Conservation (phyloP, 2,113 vertebrate species). For the Colaptes auratus region DNA sequence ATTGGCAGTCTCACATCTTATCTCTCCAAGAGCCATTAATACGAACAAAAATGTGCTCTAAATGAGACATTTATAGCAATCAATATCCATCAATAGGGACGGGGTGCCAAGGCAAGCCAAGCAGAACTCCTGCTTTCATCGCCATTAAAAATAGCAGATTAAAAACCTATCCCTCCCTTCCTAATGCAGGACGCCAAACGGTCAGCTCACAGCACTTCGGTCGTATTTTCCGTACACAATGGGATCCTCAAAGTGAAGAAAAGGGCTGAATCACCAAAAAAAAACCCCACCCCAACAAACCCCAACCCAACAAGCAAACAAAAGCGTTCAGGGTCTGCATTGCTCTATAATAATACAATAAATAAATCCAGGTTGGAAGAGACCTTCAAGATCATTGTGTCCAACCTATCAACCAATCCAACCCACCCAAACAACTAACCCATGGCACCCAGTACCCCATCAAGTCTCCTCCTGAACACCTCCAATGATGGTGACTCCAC, state of each 20-base stretch:
- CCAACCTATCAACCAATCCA: too few relatives aligned
- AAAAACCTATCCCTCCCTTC: slow-evolving; percentile 44
- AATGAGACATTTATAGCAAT: slow-evolving; percentile 65
- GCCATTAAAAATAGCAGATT: slow-evolving; percentile 61
- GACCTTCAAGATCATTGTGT: too few relatives aligned
- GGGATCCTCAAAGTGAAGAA: background rate
- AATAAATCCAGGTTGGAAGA: too few relatives aligned
- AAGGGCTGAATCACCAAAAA: background rate
- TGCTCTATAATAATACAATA: too few relatives aligned
- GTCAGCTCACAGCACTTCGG: background rate
- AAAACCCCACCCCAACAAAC: background rate
- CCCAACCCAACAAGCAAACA: background rate
- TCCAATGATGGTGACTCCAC: too few relatives aligned
- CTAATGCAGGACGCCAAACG: background rate
- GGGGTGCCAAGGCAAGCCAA: slow-evolving; percentile 38
- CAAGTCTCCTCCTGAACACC: too few relatives aligned
- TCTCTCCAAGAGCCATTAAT: slow-evolving; percentile 55
- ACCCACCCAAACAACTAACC: too few relatives aligned
- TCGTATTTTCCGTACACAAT: background rate
- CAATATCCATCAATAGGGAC: slow-evolving; percentile 69
- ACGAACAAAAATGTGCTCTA: slow-evolving; percentile 43
- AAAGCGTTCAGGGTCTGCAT: background rate
- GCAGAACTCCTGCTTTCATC: slow-evolving; percentile 52
- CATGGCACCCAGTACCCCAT: too few relatives aligned
- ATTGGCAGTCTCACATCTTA: slow-evolving; percentile 2